A percentile compares a stretch with the other conserved stretches of the same genome.
phyloP scores from a whole-genome alignment of 2,113 vertebrate species.

The Spilogale gracilis region DNA sequence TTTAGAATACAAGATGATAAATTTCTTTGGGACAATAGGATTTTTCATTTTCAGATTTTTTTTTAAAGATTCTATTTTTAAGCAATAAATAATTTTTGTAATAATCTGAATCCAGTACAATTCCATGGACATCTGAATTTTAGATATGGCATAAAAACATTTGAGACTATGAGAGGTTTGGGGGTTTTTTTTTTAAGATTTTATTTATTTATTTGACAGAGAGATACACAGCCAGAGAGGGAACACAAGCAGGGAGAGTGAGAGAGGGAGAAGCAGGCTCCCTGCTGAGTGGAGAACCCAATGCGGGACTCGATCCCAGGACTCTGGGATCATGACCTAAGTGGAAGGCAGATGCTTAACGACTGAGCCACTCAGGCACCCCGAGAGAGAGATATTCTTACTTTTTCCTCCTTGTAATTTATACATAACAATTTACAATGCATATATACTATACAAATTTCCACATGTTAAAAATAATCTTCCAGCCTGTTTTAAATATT shows the following conservation, averaged over 20 bases:
- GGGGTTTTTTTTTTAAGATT: no score
- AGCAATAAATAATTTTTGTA: background rate
- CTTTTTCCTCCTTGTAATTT: background rate
- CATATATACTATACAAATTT: background rate
- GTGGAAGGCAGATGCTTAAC: no score
- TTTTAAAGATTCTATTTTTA: background rate
- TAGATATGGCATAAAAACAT: constrained; percentile 14
- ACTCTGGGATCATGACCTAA: no score
- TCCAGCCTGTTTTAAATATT: constrained; percentile 6
- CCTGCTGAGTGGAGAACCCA: no score
- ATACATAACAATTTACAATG: background rate
- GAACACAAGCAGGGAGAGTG: no score
- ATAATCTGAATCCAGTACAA: background rate
- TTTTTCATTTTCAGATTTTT: constrained; percentile 50
- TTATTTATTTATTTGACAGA: no score
- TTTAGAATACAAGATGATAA: background rate
- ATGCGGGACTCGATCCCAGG: no score
- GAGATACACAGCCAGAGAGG: no score
- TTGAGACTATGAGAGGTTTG: background rate
- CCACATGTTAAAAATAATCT: background rate
- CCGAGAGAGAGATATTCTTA: background rate
- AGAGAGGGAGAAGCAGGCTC: no score
- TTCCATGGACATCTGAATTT: background rate
- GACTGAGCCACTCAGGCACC: no score
- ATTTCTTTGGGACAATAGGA: background rate